These are phyloP conservation scores for Lysiphlebus fabarum DNA, from an alignment of 1,140 invertebrate genomes.

Conservation along the genomic window DNA sequence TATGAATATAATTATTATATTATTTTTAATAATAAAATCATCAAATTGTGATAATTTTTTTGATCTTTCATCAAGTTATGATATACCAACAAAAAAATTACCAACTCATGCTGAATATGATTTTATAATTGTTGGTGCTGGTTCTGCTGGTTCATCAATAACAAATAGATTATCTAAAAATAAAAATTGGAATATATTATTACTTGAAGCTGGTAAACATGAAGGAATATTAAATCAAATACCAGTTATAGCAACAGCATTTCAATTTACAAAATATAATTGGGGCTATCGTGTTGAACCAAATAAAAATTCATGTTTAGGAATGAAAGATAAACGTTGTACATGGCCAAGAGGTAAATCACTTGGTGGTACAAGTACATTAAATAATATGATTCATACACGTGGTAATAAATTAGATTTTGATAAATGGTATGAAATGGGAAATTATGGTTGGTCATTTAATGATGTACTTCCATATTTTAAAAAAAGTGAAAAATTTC, in stretches of 20 bases:
- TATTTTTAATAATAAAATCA: too few species aligned
- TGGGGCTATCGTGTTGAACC: conserved; percentile 63
- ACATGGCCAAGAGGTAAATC: conserved; percentile 56
- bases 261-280: conserved; percentile 55
- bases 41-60: too few species aligned
- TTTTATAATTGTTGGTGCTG: conserved; percentile 60
- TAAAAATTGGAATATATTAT: conserved; percentile 51
- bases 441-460: conserved; percentile 68
- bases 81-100: conserved; percentile 22
- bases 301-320: conserved; percentile 65
- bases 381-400: conserved; percentile 74
- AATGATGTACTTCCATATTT: conserved; percentile 63
- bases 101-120: conserved; percentile 41
- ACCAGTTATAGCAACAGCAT: conserved; percentile 49
- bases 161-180: conserved; percentile 60
- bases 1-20: too few species aligned
- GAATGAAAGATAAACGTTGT: conserved; percentile 51
- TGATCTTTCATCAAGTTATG: conserved; percentile 13
- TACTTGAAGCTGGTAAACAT: conserved; percentile 54
- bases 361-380: conserved; percentile 70
- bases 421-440: conserved; percentile 66
- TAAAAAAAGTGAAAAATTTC: conserved; percentile 58
- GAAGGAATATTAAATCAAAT: conserved; percentile 54
- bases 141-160: conserved; percentile 62
- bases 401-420: conserved; percentile 73